These are phyloP conservation scores for Rhagium mordax DNA, from an alignment of 2,888 invertebrate species.

Conservation along the genomic window DNA sequence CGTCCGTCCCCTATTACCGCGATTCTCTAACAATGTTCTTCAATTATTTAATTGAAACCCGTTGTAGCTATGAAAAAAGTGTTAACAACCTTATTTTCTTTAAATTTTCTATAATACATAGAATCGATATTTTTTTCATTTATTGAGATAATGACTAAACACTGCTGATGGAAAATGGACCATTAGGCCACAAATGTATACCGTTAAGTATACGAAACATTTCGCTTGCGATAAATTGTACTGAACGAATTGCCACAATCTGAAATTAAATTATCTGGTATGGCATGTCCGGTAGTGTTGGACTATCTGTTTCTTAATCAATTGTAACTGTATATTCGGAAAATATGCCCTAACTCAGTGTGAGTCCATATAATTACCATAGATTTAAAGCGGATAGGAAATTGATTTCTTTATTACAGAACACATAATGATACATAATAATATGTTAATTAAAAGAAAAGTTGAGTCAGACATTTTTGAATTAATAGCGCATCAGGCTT, in stretches of 20 bases:
- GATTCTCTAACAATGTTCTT: too few relatives aligned
- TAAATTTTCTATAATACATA: too few relatives aligned
- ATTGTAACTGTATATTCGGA: conserved; percentile 10
- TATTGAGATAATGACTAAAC: too few relatives aligned
- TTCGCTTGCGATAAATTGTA: neutral
- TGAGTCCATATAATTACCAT: conserved; percentile 3
- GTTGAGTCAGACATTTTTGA: neutral
- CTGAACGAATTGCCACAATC: neutral
- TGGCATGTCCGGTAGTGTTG: neutral
- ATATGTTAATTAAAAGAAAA: conserved; percentile 10
- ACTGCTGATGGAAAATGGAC: too few relatives aligned
- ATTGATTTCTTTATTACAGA: conserved; percentile 8
- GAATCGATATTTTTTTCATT: too few relatives aligned
- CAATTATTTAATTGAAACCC: too few relatives aligned
- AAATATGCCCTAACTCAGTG: conserved; percentile 7
- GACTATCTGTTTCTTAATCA: conserved; percentile 6
- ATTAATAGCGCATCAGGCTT: neutral
- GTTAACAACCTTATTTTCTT: too few relatives aligned
- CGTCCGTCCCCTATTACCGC: too few relatives aligned
- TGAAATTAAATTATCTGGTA: neutral
- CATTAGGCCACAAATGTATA: too few relatives aligned
- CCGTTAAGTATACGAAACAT: too few relatives aligned
- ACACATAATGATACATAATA: neutral
- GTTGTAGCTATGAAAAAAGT: too few relatives aligned
- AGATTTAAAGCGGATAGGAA: conserved; percentile 16